A percentile compares a stretch with the other conserved stretches of the same genome.
Conservation (phyloP, 37 sponge, comb jelly and placozoan genomes). For the Petrosia ficiformis region DNA sequence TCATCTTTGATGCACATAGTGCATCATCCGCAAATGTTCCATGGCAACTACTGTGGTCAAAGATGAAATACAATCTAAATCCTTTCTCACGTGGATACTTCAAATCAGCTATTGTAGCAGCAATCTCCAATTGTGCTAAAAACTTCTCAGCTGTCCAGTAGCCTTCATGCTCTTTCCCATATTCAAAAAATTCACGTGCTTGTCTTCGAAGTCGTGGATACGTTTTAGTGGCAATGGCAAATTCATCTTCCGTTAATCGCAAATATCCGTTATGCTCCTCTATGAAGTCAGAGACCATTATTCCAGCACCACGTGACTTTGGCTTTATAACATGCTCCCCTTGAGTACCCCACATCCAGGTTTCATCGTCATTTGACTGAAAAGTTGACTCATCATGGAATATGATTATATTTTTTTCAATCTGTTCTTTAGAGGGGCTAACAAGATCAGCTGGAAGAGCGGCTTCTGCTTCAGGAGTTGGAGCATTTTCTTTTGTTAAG, state of each 20-base stretch:
- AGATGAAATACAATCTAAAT: slow-evolving; percentile 25
- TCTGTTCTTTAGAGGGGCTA: neutral
- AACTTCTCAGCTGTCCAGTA: slow-evolving; percentile 3
- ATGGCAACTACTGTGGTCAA: slow-evolving; percentile 39
- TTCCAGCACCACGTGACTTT: too few species aligned
- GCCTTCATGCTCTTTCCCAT: too few species aligned
- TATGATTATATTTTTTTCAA: too few species aligned
- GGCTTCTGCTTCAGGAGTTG: neutral
- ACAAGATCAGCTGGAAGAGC: slow-evolving; percentile 1
- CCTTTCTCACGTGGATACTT: slow-evolving; percentile 32
- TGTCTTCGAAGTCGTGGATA: neutral
- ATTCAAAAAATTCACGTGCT: neutral
- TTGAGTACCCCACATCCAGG: too few species aligned
- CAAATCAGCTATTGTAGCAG: slow-evolving; percentile 20
- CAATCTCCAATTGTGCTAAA: too few species aligned
- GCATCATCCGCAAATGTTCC: slow-evolving; percentile 19
- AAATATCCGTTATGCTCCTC: too few species aligned
- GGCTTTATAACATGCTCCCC: too few species aligned
- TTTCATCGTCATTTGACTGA: too few species aligned
- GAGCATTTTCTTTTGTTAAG: neutral
- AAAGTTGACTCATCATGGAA: too few species aligned
- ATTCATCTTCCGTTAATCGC: slow-evolving; percentile 1
- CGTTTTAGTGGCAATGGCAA: neutral
- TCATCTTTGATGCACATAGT: slow-evolving; percentile 24
- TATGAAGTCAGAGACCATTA: too few species aligned